Percentiles rank a stretch among this genome's conserved stretches.
These are phyloP conservation scores for Penaeus chinensis DNA, from an alignment of 1,140 invertebrate species.

Conservation along the genomic window DNA sequence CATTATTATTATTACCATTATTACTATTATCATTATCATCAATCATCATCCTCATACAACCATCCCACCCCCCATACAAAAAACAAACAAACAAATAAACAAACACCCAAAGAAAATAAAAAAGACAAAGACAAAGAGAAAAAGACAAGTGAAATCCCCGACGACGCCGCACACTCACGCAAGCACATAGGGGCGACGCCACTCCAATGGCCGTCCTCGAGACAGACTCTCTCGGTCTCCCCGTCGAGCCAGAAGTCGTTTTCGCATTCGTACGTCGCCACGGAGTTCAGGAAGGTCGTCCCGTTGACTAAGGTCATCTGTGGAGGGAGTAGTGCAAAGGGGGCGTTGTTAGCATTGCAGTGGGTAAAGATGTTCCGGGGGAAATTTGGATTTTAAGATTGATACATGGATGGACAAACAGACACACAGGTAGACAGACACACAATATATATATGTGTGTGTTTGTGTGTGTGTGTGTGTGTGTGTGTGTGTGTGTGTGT, in stretches of 20 bases:
- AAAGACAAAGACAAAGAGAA: background rate
- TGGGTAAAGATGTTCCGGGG: background rate
- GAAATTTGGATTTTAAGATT: background rate
- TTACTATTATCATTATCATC: background rate
- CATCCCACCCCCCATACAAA: background rate
- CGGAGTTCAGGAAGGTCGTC: slow-evolving; percentile 79
- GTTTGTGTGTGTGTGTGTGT: background rate
- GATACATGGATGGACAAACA: background rate
- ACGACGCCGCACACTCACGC: slow-evolving; percentile 72
- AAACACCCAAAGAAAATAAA: background rate
- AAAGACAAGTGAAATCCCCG: background rate
- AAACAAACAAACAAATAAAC: too few species aligned
- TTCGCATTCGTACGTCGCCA: slow-evolving; percentile 82
- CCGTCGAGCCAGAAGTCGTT: slow-evolving; percentile 86
- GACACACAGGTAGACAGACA: background rate
- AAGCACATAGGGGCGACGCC: slow-evolving; percentile 85
- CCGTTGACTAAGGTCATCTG: slow-evolving; percentile 78
- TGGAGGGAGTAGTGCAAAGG: too few species aligned
- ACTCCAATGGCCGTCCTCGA: slow-evolving; percentile 87
- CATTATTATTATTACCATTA: background rate
- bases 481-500: background rate
- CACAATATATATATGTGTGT: background rate
- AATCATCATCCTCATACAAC: background rate
- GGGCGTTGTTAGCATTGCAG: background rate
- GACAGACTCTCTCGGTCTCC: slow-evolving; percentile 77